Conservation (phyloP, 2,797 vertebrate genomes). For the Halcyon leucocephala region DNA sequence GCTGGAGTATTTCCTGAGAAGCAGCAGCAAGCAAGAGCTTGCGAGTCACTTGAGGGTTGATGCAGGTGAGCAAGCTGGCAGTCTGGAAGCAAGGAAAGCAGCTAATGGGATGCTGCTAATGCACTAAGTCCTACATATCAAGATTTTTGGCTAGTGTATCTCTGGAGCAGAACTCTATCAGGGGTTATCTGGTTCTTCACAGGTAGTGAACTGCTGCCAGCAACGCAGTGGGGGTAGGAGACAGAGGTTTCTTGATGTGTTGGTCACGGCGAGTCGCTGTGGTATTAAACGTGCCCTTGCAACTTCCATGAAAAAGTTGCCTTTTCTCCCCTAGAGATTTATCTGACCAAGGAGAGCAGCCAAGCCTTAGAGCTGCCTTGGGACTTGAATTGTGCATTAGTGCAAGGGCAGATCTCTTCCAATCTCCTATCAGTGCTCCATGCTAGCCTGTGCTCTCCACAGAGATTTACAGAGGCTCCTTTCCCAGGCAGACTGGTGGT, state of each 20-base stretch:
- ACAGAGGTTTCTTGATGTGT: background rate
- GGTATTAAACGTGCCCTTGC: background rate
- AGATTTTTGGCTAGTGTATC: background rate
- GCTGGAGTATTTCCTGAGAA: conserved; percentile 45
- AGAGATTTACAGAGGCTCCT: background rate
- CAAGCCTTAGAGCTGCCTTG: background rate
- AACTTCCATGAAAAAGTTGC: background rate
- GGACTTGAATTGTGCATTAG: background rate
- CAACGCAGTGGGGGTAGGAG: rapidly evolving
- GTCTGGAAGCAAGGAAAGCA: background rate
- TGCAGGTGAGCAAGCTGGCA: background rate
- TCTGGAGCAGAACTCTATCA: background rate
- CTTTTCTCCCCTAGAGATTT: background rate
- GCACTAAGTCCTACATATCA: background rate
- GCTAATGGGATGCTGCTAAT: background rate
- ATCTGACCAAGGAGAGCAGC: background rate
- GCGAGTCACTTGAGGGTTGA: background rate
- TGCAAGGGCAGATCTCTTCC: background rate
- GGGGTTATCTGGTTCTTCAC: background rate
- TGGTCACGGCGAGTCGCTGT: background rate
- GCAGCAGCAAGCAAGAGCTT: background rate
- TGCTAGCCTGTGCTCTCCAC: background rate
- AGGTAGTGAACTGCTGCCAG: background rate
- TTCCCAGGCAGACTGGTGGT: background rate
- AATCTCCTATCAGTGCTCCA: background rate